Evolutionary conservation across 2,113 vertebrate species (phyloP).

Genomic region (Alosa alosa): DNA sequence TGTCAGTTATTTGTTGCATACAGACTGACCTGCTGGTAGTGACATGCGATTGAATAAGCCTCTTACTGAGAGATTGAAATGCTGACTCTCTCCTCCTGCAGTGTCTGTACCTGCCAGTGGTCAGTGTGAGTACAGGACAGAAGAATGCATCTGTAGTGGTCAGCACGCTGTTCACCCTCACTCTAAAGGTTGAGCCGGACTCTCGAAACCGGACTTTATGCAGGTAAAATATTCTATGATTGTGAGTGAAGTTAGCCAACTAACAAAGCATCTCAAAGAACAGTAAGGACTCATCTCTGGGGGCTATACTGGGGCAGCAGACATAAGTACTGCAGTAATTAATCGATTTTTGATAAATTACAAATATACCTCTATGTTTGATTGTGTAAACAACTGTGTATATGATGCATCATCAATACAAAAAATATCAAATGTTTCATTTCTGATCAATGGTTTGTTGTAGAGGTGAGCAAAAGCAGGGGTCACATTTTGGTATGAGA

Average conservation of each 20-base stretch:
- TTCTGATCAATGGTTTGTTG: too few species aligned
- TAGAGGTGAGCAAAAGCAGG: background rate
- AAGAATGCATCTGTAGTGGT: conserved; percentile 60
- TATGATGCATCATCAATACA: background rate
- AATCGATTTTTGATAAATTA: background rate
- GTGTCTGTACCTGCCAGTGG: conserved; percentile 69
- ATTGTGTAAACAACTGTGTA: background rate
- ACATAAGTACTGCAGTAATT: background rate
- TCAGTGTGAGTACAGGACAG: conserved; percentile 48
- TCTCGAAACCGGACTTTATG: conserved; percentile 55
- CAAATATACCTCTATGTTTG: background rate
- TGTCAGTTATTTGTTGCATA: background rate
- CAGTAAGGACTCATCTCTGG: background rate
- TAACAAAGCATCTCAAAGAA: background rate
- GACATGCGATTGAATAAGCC: background rate
- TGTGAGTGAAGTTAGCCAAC: background rate
- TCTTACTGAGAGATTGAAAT: background rate
- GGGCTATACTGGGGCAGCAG: background rate
- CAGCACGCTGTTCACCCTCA: conserved; percentile 67
- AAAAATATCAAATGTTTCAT: background rate
- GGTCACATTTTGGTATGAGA: background rate
- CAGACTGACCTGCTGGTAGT: too few species aligned
- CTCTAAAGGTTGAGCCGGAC: conserved; percentile 50
- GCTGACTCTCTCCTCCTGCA: conserved; percentile 37
- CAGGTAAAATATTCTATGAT: conserved; percentile 51